Evolutionary conservation across 2,797 vertebrate genomes (phyloP).

Genomic region (Chiropotes sagulatus): DNA sequence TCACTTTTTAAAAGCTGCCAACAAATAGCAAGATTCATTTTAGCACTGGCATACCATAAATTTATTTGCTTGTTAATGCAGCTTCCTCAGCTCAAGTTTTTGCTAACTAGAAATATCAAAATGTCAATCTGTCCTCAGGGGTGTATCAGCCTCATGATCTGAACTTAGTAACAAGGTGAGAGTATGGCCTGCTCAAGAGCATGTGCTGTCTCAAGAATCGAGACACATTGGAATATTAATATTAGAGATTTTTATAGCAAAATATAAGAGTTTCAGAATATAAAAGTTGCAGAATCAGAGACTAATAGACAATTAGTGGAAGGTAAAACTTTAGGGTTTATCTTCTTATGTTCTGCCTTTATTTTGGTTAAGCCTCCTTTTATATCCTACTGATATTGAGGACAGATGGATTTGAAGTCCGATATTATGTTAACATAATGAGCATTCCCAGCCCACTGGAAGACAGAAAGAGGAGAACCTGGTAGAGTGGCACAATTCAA

Average conservation of each 20-base stretch:
- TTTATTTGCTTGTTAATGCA: constrained; percentile 82
- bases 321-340: background rate
- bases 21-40: constrained; percentile 64
- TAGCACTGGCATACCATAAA: constrained; percentile 69
- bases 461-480: background rate
- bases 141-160: constrained; percentile 77
- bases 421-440: background rate
- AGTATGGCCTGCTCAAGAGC: constrained; percentile 28
- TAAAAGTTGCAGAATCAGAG: background rate
- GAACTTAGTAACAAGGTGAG: constrained; percentile 74
- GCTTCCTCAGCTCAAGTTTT: constrained; percentile 78
- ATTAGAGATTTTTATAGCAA: background rate
- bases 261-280: background rate
- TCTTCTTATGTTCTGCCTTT: background rate
- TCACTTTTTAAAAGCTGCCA: constrained; percentile 47
- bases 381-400: background rate
- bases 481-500: background rate
- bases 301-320: background rate
- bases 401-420: background rate
- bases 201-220: background rate
- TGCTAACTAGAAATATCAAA: constrained; percentile 83
- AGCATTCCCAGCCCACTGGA: background rate
- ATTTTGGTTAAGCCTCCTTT: background rate
- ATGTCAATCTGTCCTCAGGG: constrained; percentile 84
- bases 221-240: background rate